Evolutionary conservation across 2,888 invertebrate genomes (phyloP).

Genomic region (Oxyteleia sp.): DNA sequence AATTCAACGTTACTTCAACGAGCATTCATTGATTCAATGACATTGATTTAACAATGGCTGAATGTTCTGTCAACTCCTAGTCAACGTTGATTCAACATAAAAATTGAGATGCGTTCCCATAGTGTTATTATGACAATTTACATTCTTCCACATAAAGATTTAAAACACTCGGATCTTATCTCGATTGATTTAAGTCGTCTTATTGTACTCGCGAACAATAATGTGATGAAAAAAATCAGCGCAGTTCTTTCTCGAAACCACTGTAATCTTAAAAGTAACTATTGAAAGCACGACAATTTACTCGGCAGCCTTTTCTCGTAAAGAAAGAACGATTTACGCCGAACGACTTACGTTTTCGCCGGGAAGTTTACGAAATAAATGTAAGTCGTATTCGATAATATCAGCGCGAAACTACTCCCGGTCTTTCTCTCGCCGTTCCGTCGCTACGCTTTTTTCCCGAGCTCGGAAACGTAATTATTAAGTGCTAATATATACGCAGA

Average conservation of each 20-base stretch:
- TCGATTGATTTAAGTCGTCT: conserved; percentile 39
- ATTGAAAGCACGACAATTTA: conserved; percentile 73
- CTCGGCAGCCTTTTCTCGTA: conserved; percentile 69
- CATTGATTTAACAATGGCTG: too few relatives aligned
- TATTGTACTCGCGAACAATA: conserved; percentile 48
- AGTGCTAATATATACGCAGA: conserved; percentile 28
- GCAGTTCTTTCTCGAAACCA: conserved; percentile 57
- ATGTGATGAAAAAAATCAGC: conserved; percentile 49
- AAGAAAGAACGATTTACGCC: conserved; percentile 72
- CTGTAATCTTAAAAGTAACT: conserved; percentile 73
- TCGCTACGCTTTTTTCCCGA: conserved; percentile 32
- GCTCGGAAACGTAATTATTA: conserved; percentile 61
- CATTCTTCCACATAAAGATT: conserved; percentile 1
- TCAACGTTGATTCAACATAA: too few relatives aligned
- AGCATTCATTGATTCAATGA: too few relatives aligned
- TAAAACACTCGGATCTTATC: conserved; percentile 31
- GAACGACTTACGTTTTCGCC: conserved; percentile 67
- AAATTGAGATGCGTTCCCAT: too few relatives aligned
- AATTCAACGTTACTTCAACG: too few relatives aligned
- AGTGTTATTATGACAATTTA: too few relatives aligned
- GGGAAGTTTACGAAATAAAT: conserved; percentile 71
- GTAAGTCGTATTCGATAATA: conserved; percentile 73
- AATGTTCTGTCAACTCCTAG: too few relatives aligned
- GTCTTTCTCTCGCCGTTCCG: conserved; percentile 43
- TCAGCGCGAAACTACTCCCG: conserved; percentile 62